Evolutionary conservation across 2,888 invertebrate species (phyloP), one percentile per base, ranked within the genome.

Genomic region (Drosophila niveifrons): DNA sequence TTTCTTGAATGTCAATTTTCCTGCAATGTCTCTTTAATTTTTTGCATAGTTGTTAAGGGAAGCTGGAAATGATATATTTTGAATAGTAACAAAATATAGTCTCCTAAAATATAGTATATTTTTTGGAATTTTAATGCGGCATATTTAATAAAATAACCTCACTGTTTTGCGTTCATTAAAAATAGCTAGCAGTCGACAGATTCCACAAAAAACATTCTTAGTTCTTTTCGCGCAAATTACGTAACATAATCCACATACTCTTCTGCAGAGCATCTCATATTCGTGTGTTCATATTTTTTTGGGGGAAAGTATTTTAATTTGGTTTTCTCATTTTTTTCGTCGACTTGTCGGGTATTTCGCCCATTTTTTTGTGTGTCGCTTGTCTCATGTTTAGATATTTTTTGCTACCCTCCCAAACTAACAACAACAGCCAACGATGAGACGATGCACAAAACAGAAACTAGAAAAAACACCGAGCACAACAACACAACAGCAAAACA

Each of bases 311-410:
- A 64, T 56, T 59, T 46, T 51, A 66, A 71, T 47, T 58, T 13
- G 17, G 31, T 43, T 51, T 39, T 43, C 58, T 29, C 23, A 34
- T 58, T 63, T 62, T 53, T 46, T 39, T 48, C 29, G 36, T 52
- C 47, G 34, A 72, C 58, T 61, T 70, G 69, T 69, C 66, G 65
- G 48, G 55, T 67, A 62, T 62, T 73, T 67, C 59, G 18, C 29
- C 29, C 43, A 13, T 66, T 57, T 70, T 51, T 43, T 69, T 13
- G 50, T 75, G 36, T 62, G 51, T 28, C 66, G 56, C 61, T 68
- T 68, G 72, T 80, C 75, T 78, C 67, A 61, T 66, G 56, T 74
- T 85, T 77, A 77, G 80, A 74, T 75, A 72, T 65, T 66, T 56
- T 64, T 43, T 56, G 36, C 29, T n/a, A 39, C 17, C 52, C 23